Evolutionary conservation across 2,113 vertebrate genomes (phyloP).

Genomic region (Gymnarchus niloticus): DNA sequence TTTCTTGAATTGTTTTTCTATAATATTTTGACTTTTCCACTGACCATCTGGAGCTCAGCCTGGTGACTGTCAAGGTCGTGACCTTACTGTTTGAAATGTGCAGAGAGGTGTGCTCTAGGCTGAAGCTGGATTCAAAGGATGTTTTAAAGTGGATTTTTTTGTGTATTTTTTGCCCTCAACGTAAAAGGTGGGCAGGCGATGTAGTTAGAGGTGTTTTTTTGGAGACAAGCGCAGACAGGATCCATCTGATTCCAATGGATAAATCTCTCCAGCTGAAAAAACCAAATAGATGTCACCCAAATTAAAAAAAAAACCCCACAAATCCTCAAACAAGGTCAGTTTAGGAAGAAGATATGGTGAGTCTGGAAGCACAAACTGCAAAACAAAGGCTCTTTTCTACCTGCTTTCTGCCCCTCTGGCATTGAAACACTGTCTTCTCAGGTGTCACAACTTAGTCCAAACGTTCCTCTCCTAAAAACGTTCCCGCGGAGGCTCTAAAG

Average conservation of each 20-base stretch:
- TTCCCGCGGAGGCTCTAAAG: neutral
- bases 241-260: neutral
- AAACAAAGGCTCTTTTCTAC: constrained; percentile 9
- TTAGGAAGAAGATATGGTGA: neutral
- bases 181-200: neutral
- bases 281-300: neutral
- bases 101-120: neutral
- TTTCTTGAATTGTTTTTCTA: neutral
- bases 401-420: neutral
- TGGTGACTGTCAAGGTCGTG: neutral
- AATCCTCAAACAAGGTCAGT: neutral
- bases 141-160: neutral
- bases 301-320: neutral
- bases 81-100: neutral
- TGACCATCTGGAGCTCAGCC: neutral
- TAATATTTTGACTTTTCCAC: neutral
- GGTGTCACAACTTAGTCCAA: neutral
- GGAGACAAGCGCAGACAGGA: neutral
- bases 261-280: neutral
- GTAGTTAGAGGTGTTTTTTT: neutral
- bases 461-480: constrained; percentile 1
- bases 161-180: neutral
- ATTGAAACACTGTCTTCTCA: neutral
- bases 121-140: neutral
- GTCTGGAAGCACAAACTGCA: neutral